Evolutionary conservation across 2,797 vertebrate genomes (phyloP).

Genomic region (Perodicticus potto): DNA sequence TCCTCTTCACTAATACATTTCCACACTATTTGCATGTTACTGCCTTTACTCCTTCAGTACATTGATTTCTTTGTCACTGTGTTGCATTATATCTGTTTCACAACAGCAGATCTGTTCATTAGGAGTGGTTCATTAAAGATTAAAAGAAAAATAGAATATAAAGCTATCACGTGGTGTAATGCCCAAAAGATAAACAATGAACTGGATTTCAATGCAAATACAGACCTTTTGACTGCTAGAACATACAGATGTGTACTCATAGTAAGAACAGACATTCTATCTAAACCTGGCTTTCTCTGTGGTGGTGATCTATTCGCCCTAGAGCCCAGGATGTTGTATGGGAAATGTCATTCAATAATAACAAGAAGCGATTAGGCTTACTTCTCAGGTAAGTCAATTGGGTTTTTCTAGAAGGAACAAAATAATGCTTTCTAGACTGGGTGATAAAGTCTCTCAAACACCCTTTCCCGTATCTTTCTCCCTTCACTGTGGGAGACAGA

Average conservation of each 20-base stretch:
- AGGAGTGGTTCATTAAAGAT: neutral
- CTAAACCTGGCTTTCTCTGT: neutral
- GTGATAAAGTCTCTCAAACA: neutral
- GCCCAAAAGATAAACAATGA: neutral
- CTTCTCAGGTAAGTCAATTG: neutral
- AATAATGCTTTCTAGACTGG: neutral
- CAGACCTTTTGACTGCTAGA: neutral
- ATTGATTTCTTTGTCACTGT: neutral
- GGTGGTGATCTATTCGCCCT: neutral
- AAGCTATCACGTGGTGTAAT: neutral
- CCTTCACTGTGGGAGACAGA: neutral
- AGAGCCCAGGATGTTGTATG: neutral
- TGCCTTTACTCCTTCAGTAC: neutral
- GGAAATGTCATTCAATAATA: neutral
- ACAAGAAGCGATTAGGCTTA: neutral
- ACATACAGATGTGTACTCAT: neutral
- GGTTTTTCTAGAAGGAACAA: neutral
- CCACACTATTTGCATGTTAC: neutral
- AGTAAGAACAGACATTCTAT: neutral
- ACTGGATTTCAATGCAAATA: conserved; percentile 5
- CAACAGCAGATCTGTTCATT: neutral
- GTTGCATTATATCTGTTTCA: neutral
- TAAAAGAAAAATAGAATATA: neutral
- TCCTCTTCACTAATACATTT: neutral
- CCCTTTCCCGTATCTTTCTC: neutral